Base-by-base conservation (phyloP, 2,113 vertebrate species). In the Charadrius vociferus region DNA sequence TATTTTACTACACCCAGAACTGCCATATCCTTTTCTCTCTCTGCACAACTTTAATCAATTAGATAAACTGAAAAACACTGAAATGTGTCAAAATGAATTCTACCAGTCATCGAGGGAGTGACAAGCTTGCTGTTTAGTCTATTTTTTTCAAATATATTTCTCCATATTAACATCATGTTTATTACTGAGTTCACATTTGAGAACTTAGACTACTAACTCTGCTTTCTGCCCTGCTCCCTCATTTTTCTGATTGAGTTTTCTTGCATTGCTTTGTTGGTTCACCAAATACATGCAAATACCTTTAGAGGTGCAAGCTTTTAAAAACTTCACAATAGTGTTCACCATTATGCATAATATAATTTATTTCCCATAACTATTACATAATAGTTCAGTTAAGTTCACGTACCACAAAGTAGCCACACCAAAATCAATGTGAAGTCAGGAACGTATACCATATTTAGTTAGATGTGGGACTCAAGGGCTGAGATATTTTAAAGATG, bases 121-220 rank as follows among this genome's bases (percentile, higher is more conserved):
- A 23, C 3, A 43, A 78, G 30, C 6, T 41, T 50, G 23, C 7
- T 14, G 37, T 49, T 26, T 34, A 21, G 22, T 12, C 17, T 61
- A 21, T 39, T 66, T n/a, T 24, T 21, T 55, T 10, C 18, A 49
- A 26, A 39, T 43, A 6, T 62, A 20, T 49, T 81, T 53, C 65
- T 81, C 45, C 12, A 4, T 27, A 18, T 49, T 43, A 93, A 34
- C 7, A 23, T 41, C 4, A 22, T 0, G 6, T n/a, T 65, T 18
- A 61, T 59, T 45, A 70, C 15, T 0, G 0, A 61, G 8, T 23
- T 68, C 5, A 20, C 0, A 0, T 56, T 10, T 74, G 34, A 84
- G 50, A 39, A 65, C 34, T 83, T 36, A 9, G 12, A 34, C 30
- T 32, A 50, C 17, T 4, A 61, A 14, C 26, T 21, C 15, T 6